Evolutionary conservation across 2,888 invertebrate species (phyloP).

Genomic region (Morpho helenor): DNA sequence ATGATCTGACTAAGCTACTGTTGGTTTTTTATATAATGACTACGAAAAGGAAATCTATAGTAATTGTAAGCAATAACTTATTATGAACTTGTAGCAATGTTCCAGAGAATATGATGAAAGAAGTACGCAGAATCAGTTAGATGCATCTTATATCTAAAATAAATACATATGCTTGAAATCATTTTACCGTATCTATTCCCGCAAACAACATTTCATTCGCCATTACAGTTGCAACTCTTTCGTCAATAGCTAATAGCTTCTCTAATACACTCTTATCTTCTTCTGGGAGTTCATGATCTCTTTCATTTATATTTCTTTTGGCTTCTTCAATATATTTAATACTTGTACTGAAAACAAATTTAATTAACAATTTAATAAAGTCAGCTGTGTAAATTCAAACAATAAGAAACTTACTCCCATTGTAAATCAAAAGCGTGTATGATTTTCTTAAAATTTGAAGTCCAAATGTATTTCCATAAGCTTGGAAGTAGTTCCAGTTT

Average conservation of each 20-base stretch:
- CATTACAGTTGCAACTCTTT: slow-evolving; percentile 82
- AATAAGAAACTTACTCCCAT: slow-evolving; percentile 56
- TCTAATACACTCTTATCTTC: slow-evolving; percentile 82
- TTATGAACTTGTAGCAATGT: too few relatives aligned
- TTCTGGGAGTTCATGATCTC: slow-evolving; percentile 53
- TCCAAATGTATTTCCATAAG: slow-evolving; percentile 49
- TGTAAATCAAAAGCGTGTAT: slow-evolving; percentile 53
- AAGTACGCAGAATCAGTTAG: too few relatives aligned
- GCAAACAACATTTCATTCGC: slow-evolving; percentile 84
- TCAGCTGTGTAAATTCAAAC: background rate
- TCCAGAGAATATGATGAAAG: too few relatives aligned
- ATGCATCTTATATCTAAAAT: too few relatives aligned
- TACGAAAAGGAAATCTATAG: too few relatives aligned
- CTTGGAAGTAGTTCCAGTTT: slow-evolving; percentile 52
- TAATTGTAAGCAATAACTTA: too few relatives aligned
- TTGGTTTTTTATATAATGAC: too few relatives aligned
- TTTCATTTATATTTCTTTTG: slow-evolving; percentile 43
- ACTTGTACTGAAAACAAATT: slow-evolving; percentile 49
- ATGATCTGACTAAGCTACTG: too few relatives aligned
- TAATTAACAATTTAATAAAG: background rate
- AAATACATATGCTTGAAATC: too few relatives aligned
- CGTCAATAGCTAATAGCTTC: slow-evolving; percentile 80
- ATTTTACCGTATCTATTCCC: slow-evolving; percentile 84
- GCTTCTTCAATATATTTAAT: slow-evolving; percentile 50
- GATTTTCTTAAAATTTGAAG: slow-evolving; percentile 51